Base-by-base conservation (phyloP, 2,113 vertebrate species). In the Desmodus rotundus region DNA sequence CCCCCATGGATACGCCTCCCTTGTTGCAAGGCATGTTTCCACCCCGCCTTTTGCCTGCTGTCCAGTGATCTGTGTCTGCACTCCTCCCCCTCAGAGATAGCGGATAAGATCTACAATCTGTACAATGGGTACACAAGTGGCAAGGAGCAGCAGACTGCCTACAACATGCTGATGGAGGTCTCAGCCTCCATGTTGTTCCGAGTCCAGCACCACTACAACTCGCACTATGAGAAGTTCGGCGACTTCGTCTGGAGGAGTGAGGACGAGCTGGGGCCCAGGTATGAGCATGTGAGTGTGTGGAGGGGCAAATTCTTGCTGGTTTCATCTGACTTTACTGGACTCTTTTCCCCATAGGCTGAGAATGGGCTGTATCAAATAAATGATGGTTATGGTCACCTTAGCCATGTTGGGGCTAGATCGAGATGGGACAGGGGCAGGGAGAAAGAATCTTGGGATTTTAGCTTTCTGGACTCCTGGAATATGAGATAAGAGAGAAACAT, bases 111-210 rank as follows among this genome's bases (percentile, higher is more conserved):
- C 97, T 99, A 99, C 98, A 99, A 99, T 97, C 98, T 99, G 89
- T 99, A 99, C 98, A 99, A 99, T 0, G 99, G 99, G 96, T 99
- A 99, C 98, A 99, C 99, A 14, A 99, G 99, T 0, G 99, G 99
- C n/a, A 99, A 99, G 97, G 99, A 99, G 97, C 99, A 99, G 98
- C 99, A 99, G 98, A 99, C 99, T 0, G 99, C 99, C 96, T 99
- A 99, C 97, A 99, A 99, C 98, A 99, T 99, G 0, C 98, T 99
- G 80, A 99, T 99, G 99, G 99, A 99, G 96, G 98, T 99, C 91
- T 98, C 99, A 0, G 98, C 99, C 7, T 99, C 99, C 0, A 99
- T 99, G 98, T 98, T 99, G 0, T 99, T 99, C 96, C 98, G 99
- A 26, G 99, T 99, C 36, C 99, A 99, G 97, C 99, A 99, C 96